Evolutionary conservation across 2,888 invertebrate species (phyloP), one percentile per base, ranked within the genome.

Genomic region (Himalopsyche japonica): DNA sequence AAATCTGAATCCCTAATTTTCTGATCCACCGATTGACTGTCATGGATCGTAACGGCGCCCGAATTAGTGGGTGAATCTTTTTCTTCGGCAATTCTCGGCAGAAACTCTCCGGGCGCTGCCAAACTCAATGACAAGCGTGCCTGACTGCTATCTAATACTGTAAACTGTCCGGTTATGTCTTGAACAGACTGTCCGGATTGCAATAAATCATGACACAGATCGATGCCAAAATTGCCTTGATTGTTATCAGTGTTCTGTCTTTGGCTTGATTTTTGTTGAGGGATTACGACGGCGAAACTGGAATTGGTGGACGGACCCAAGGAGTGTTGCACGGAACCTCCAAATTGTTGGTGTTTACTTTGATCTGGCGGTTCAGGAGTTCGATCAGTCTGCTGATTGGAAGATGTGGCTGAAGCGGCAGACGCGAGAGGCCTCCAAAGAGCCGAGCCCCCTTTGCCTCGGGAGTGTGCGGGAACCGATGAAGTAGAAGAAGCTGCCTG

Each of bases 1-100:
- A 79, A 79, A 76, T 87, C 85, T 7, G 87, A 77, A 78, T 87
- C 87, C 5, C 77, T 49, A 30, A 87, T 85, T 76, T 84, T 86
- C 34, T 85, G 85, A 27, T 87, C 86, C 6, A 83, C 81, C 32
- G 48, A 85, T 24, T 79, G 84, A 18, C 82, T 85, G 47, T 86
- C 86, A 48, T 82, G 82, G 7, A 84, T 64, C 5, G 78, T 79
- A 43, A 64, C 49, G 2, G 84, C 47, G 20, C 82, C 82, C 3
- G 87, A 89, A 83, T 95, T 95, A 0, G 96, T 95, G 0, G 96
- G 96, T 24, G 95, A 96, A 90, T 96, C 96, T 89, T 97, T 97
- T 90, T 97, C 97, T 90, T 97, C 97, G 0, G 97, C 97, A 85
- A 97, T 97, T 87, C 97, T 91, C 0, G 97, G 97, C 88, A 97